Base-by-base conservation (phyloP, 2,113 vertebrate species). In the Platysternon megacephalum region DNA sequence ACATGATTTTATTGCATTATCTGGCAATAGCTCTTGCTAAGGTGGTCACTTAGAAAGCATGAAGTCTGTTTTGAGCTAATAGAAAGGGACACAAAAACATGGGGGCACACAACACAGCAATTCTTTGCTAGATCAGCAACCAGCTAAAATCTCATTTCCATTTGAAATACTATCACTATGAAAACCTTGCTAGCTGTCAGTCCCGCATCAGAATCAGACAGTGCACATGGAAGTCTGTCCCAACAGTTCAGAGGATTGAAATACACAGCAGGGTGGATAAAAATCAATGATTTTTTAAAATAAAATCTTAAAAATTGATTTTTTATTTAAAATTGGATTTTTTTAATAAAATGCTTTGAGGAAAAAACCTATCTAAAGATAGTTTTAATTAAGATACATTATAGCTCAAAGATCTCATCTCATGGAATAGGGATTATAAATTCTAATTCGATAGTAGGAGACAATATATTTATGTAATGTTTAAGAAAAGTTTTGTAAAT, bases 31-130 rank as follows among this genome's bases (percentile, higher is more conserved):
- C 84, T 51, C 5, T 1, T 93, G 91, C 93, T 90, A 93, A 94
- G 91, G n/a, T 76, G 76, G 81, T 90, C 91, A 91, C 80, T 91
- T 94, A 32, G 51, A 4, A 1, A 92, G 82, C 79, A 51, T 2
- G 35, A 87, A 90, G 82, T 91, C 95, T 68, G 94, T 83, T 65
- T 80, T 86, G 72, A 83, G 84, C 11, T n/a, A 91, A 88, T 1
- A 11, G 65, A 86, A 86, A 0, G 2, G 86, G 89, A 90, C 91
- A 93, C 89, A 80, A 79, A 94, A 95, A 97, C 97, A 93, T 1
- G 5, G 29, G 42, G 49, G 58, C 21, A 55, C 85, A 80, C 85
- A 82, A 35, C 85, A 44, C 78, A 10, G 19, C 29, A 58, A n/a
- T 5, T 35, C 65, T 68, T 11, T 74, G 17, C 17, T 42, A 61